Percentiles rank a stretch among this genome's conserved stretches.
phyloP scores from a whole-genome alignment of 2,888 invertebrate genomes.

The Amiota communis region DNA sequence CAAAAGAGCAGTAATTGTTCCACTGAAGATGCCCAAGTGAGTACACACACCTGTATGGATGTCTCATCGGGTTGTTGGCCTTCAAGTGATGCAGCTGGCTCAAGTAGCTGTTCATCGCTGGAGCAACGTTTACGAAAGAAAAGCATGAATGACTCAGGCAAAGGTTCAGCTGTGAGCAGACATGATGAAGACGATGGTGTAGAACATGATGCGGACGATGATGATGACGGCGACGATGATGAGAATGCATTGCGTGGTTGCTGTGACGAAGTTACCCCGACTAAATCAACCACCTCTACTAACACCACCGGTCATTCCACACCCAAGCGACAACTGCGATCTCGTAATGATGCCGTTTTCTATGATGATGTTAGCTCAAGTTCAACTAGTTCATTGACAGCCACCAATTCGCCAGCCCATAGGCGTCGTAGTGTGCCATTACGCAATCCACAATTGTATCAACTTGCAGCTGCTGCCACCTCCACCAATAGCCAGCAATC shows the following conservation, averaged over 20 bases:
- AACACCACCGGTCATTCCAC: conserved; percentile 35
- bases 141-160: conserved; percentile 74
- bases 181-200: conserved; percentile 71
- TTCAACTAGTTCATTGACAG: conserved; percentile 65
- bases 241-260: conserved; percentile 19
- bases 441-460: conserved; percentile 70
- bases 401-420: conserved; percentile 69
- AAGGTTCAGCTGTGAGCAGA: conserved; percentile 72
- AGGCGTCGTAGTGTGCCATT: conserved; percentile 70
- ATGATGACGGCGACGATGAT: conserved; percentile 12
- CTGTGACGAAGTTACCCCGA: too few species aligned
- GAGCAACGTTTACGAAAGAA: conserved; percentile 72
- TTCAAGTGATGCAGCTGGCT: conserved; percentile 70
- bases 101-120: conserved; percentile 70
- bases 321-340: conserved; percentile 50
- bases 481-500: conserved; percentile 69
- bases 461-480: conserved; percentile 53
- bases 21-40: conserved; percentile 75
- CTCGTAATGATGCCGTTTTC: conserved; percentile 57
- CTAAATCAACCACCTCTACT: conserved; percentile 27
- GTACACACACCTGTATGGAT: conserved; percentile 79
- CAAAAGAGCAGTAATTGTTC: conserved; percentile 84
- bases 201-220: conserved; percentile 61
- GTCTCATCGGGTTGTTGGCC: conserved; percentile 89
- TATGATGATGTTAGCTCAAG: conserved; percentile 65